Evolutionary conservation across 2,797 vertebrate species (phyloP).

Genomic region (Heterohyrax brucei): DNA sequence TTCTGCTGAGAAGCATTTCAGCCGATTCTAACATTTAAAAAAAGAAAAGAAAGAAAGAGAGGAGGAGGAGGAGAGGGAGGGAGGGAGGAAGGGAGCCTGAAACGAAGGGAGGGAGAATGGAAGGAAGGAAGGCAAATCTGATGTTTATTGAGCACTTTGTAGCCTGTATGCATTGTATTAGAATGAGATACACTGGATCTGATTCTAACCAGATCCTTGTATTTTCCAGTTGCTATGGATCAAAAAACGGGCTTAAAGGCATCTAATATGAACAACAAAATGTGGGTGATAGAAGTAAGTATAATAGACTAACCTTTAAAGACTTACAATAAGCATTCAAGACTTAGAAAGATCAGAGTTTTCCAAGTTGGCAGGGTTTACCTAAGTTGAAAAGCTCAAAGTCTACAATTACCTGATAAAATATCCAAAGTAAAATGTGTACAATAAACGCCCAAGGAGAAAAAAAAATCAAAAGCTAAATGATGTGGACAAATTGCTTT

Average conservation of each 20-base stretch:
- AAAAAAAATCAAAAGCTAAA: background rate
- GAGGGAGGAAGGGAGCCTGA: no score
- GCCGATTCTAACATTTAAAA: constrained; percentile 42
- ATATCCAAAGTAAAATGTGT: background rate
- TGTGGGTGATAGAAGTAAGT: background rate
- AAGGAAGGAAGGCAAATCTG: background rate
- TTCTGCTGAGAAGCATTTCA: constrained; percentile 49
- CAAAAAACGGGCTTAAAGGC: background rate
- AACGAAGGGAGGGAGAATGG: no score
- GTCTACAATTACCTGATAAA: background rate
- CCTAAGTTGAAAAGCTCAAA: background rate
- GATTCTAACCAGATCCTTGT: background rate
- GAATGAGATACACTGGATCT: background rate
- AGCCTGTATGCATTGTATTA: background rate
- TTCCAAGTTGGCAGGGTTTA: background rate
- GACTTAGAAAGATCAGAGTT: background rate
- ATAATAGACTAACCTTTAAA: constrained; percentile 22
- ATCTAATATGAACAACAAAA: background rate
- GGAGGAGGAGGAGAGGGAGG: no score
- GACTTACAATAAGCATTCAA: background rate
- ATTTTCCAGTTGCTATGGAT: background rate
- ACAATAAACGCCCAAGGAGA: background rate
- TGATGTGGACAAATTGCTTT: background rate
- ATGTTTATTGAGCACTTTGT: background rate
- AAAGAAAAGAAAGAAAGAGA: background rate